A percentile compares a stretch with the other conserved stretches of the same genome.
Conservation (phyloP, 1,140 invertebrate species). For the Macrotrachela quadricornifera region DNA sequence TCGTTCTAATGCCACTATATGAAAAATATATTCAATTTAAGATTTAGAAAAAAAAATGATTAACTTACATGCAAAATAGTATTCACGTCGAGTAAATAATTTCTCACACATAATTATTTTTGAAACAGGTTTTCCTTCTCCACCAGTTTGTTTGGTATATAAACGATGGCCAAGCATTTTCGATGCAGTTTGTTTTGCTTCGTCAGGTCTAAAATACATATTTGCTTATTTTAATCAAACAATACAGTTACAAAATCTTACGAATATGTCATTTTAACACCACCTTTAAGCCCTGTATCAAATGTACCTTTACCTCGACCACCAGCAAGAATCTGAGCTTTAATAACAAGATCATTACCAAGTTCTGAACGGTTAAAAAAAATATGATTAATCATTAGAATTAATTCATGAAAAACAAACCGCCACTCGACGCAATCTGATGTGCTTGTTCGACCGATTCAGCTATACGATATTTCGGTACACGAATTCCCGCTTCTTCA, state of each 20-base stretch:
- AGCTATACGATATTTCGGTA: constrained; percentile 8
- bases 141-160: constrained; percentile 86
- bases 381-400: not conserved
- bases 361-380: not conserved
- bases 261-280: constrained; percentile 62
- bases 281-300: constrained; percentile 56
- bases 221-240: not conserved
- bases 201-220: constrained; percentile 20
- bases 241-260: not conserved
- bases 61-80: constrained; percentile 53
- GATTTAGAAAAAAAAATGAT: too few relatives aligned
- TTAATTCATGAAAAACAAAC: not conserved
- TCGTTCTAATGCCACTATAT: constrained; percentile 65
- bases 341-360: constrained; percentile 74
- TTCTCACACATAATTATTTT: constrained; percentile 98
- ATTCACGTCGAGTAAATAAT: constrained; percentile 75
- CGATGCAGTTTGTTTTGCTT: constrained; percentile 42
- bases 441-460: constrained; percentile 1
- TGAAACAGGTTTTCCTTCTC: constrained; percentile 69
- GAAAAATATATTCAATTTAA: too few relatives aligned
- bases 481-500: constrained; percentile 2
- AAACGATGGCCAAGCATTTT: constrained; percentile 77
- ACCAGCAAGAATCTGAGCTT: constrained; percentile 93
- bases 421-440: not conserved
- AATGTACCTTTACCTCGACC: constrained; percentile 90